A percentile compares a stretch with the other conserved stretches of the same genome.
Evolutionary conservation across 2,113 vertebrate genomes (phyloP).

Genomic region (Pomatostomus ruficeps): DNA sequence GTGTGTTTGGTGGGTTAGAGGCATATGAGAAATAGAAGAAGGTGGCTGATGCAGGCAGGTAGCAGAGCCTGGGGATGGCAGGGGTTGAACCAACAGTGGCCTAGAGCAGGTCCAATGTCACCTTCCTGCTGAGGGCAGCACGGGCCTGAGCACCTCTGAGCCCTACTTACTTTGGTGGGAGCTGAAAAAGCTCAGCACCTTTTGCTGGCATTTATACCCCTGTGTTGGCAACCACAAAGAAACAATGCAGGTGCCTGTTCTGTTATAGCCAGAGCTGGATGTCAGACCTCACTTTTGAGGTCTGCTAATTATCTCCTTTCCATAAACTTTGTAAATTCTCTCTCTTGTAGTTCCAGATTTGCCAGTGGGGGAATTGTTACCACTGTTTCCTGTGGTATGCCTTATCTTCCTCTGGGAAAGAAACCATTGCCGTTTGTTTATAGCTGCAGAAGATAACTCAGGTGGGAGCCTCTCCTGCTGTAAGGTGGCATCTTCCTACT

Average conservation of each 20-base stretch:
- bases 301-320: neutral
- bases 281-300: neutral
- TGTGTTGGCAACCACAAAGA: neutral
- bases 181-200: neutral
- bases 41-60: constrained; percentile 22
- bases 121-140: neutral
- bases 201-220: neutral
- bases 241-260: neutral
- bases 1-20: constrained; percentile 25
- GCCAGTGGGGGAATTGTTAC: neutral
- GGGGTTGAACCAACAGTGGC: neutral
- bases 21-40: constrained; percentile 2
- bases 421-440: neutral
- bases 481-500: neutral
- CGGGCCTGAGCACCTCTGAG: neutral
- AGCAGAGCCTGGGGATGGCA: neutral
- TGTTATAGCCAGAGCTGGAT: neutral
- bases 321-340: neutral
- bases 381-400: neutral
- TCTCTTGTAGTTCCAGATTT: neutral
- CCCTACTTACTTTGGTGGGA: neutral
- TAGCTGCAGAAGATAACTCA: neutral
- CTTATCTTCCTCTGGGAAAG: neutral
- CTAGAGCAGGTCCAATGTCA: neutral
- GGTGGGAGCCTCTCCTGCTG: neutral